phyloP scores from a whole-genome alignment of 1,140 invertebrate species.

The Homarus americanus region DNA sequence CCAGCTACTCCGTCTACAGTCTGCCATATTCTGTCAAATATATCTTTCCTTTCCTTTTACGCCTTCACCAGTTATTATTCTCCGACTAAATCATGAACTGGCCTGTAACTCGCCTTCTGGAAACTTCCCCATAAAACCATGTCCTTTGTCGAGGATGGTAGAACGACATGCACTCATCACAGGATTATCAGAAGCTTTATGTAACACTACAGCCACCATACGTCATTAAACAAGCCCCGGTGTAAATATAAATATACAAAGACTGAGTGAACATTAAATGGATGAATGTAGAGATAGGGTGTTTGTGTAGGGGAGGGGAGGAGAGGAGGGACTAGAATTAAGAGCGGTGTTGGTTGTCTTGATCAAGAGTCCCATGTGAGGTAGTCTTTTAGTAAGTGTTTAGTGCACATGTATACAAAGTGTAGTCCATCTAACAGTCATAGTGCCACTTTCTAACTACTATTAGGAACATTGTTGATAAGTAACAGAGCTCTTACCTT shows the following conservation, averaged over 20 bases:
- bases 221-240: background rate
- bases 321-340: too few relatives aligned
- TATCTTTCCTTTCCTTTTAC: background rate
- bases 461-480: too few relatives aligned
- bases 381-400: too few relatives aligned
- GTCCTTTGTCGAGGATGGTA: background rate
- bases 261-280: too few relatives aligned
- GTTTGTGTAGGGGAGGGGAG: too few relatives aligned
- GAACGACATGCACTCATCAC: background rate
- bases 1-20: slow-evolving; percentile 9
- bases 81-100: background rate
- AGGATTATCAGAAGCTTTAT: background rate
- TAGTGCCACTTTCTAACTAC: too few relatives aligned
- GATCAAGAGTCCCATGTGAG: too few relatives aligned
- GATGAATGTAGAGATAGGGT: background rate
- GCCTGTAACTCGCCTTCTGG: background rate
- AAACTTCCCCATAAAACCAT: background rate
- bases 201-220: background rate
- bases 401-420: too few relatives aligned
- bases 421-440: too few relatives aligned
- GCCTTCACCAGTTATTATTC: background rate
- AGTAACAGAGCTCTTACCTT: too few relatives aligned
- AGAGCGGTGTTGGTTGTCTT: too few relatives aligned
- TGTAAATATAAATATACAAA: background rate
- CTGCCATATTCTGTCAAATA: background rate